A percentile compares a stretch with the other conserved stretches of the same genome.
Conservation (phyloP, 2,888 invertebrate species). For the Sesia bembeciformis region DNA sequence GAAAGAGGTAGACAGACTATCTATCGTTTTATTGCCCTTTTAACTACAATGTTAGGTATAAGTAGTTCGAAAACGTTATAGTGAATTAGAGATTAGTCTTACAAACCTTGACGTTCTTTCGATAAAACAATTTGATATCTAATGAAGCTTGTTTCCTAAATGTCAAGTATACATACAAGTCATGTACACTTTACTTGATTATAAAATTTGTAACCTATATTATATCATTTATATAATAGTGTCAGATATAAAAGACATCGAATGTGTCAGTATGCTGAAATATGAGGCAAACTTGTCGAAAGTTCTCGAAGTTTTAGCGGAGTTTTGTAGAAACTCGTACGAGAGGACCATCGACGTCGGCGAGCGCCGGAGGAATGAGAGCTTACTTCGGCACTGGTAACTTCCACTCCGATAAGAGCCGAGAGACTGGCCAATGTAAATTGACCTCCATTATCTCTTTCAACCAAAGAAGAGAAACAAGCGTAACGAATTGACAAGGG, state of each 20-base stretch:
- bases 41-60: no score
- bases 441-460: constrained; percentile 12
- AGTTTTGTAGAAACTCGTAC: constrained; percentile 21
- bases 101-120: no score
- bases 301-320: constrained; percentile 27
- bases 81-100: no score
- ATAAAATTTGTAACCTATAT: neutral
- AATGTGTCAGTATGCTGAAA: constrained; percentile 15
- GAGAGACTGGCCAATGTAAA: constrained; percentile 16
- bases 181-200: no score
- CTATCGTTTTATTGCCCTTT: no score
- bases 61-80: no score
- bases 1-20: no score
- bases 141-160: no score
- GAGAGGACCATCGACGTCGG: constrained; percentile 26
- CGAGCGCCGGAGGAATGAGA: constrained; percentile 32
- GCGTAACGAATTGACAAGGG: neutral
- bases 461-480: neutral
- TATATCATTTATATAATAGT: constrained; percentile 12
- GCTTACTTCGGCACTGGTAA: constrained; percentile 3
- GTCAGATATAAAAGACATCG: constrained; percentile 9
- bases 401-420: constrained; percentile 5
- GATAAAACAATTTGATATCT: no score
- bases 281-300: constrained; percentile 13
- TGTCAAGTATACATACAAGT: no score